Percentiles rank a stretch among this genome's conserved stretches.
phyloP scores from a whole-genome alignment of 2,797 vertebrate genomes.

The Glossophaga mutica region DNA sequence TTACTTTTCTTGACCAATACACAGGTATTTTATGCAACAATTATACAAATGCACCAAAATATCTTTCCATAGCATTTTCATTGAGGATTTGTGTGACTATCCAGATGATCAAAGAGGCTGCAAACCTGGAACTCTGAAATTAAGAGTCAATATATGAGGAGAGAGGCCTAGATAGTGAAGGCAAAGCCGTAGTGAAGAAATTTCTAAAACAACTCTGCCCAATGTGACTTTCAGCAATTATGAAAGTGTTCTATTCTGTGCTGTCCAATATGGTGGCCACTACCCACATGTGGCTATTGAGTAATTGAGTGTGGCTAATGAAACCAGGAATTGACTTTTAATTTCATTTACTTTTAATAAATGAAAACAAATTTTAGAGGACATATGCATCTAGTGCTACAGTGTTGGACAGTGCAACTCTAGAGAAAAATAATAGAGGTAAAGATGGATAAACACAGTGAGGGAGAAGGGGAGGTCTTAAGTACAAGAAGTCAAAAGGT shows the following conservation, averaged over 20 bases:
- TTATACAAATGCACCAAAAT: neutral
- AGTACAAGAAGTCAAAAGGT: neutral
- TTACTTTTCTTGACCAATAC: neutral
- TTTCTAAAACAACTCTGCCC: neutral
- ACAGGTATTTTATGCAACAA: neutral
- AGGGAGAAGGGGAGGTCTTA: neutral
- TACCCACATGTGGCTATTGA: neutral
- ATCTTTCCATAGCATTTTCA: neutral
- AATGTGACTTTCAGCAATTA: neutral
- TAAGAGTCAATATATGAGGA: neutral
- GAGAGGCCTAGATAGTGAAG: neutral
- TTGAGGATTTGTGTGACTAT: neutral
- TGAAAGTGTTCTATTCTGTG: neutral
- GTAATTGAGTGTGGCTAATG: neutral
- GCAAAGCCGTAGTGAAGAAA: neutral
- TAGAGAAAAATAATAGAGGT: neutral
- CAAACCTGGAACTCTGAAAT: neutral
- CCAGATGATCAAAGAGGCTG: neutral
- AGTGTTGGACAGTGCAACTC: neutral
- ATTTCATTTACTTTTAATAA: neutral
- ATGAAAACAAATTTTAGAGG: neutral
- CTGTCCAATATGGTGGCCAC: neutral
- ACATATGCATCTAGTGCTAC: neutral
- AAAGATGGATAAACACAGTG: neutral
- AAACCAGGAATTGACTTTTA: neutral